Conservation (phyloP, 2,888 invertebrate species). For the Rhodophaea formosa region DNA sequence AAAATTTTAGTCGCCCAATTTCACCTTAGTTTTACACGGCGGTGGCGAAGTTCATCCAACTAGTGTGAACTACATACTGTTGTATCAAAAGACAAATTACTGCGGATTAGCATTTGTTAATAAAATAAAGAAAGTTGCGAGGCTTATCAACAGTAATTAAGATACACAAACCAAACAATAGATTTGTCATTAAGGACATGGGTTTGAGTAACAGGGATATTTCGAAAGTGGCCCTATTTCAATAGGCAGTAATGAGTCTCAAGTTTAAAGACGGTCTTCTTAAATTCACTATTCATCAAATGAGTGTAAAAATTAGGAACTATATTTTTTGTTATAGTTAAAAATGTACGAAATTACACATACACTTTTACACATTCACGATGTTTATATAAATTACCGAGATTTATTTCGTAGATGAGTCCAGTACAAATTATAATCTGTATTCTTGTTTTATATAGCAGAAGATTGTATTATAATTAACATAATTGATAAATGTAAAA, state of each 20-base stretch:
- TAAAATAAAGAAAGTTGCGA: background rate
- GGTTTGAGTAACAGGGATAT: background rate
- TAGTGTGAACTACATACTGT: background rate
- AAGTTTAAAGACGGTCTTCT: background rate
- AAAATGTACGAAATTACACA: too few relatives aligned
- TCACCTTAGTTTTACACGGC: too few relatives aligned
- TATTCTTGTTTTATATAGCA: background rate
- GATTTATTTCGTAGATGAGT: too few relatives aligned
- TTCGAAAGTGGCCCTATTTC: background rate
- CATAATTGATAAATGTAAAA: too few relatives aligned
- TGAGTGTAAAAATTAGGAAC: too few relatives aligned
- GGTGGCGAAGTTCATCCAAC: background rate
- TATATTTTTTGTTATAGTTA: too few relatives aligned
- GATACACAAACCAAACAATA: background rate
- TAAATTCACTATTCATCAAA: background rate
- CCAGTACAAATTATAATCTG: too few relatives aligned
- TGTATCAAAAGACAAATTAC: conserved; percentile 8
- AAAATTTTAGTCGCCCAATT: too few relatives aligned
- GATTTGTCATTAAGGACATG: conserved; percentile 4
- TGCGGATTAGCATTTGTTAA: conserved; percentile 4
- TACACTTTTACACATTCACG: too few relatives aligned
- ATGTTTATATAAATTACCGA: too few relatives aligned
- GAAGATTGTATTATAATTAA: too few relatives aligned
- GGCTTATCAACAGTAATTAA: conserved; percentile 1
- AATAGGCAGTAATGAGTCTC: background rate